phyloP scores from a whole-genome alignment of 2,888 invertebrate species.

The Metalampra italica region DNA sequence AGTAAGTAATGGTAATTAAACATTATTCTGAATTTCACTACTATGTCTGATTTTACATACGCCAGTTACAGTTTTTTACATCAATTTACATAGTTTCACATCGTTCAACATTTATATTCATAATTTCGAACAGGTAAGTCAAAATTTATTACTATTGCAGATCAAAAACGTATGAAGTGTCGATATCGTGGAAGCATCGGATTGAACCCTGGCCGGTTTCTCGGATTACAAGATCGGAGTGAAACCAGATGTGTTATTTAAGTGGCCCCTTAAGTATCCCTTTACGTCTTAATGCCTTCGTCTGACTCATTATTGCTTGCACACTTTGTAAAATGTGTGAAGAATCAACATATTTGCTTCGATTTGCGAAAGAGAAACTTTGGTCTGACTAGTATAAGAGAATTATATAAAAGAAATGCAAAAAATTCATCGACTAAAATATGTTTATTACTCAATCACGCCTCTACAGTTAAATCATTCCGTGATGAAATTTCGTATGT shows the following conservation, averaged over 20 bases:
- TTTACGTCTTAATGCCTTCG: slow-evolving; percentile 34
- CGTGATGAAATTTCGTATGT: too few relatives aligned
- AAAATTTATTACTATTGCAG: neutral
- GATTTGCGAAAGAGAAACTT: neutral
- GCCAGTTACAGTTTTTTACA: too few relatives aligned
- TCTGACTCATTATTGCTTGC: slow-evolving; percentile 21
- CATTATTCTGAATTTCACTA: too few relatives aligned
- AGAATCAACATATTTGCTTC: slow-evolving; percentile 6
- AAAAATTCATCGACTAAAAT: neutral
- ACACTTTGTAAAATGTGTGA: slow-evolving; percentile 20
- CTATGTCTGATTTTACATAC: too few relatives aligned
- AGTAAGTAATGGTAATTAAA: too few relatives aligned
- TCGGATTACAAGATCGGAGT: slow-evolving; percentile 20
- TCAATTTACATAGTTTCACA: too few relatives aligned
- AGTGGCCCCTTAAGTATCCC: slow-evolving; percentile 32
- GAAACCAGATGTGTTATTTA: slow-evolving; percentile 28
- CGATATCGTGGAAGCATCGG: neutral
- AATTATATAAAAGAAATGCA: neutral
- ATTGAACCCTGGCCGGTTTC: slow-evolving; percentile 2
- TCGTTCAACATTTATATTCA: too few relatives aligned
- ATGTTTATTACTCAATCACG: too few relatives aligned
- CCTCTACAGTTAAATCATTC: too few relatives aligned
- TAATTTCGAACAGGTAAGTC: too few relatives aligned
- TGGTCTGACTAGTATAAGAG: neutral
- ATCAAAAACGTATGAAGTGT: neutral